Percentiles rank a stretch among this genome's conserved stretches.
Evolutionary conservation across 2,113 vertebrate species (phyloP).

Genomic region (Elaphurus davidianus): DNA sequence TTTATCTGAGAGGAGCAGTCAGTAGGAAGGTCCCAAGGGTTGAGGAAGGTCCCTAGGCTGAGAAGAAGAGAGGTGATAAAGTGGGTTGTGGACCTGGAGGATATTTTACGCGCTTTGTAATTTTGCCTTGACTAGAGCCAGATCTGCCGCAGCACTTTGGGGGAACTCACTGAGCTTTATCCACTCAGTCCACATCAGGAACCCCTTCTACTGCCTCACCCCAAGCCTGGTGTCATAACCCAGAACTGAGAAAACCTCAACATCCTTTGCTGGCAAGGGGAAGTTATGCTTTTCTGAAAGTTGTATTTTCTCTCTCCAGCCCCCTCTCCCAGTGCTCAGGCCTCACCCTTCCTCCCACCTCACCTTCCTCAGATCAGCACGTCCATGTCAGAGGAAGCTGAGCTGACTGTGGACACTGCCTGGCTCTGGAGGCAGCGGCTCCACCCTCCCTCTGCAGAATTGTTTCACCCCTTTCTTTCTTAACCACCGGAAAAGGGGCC

Average conservation of each 20-base stretch:
- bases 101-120: too few relatives aligned
- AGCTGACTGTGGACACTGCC: not conserved
- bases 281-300: not conserved
- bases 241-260: slow-evolving; percentile 35
- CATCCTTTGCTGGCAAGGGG: not conserved
- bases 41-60: not conserved
- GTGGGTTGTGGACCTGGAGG: too few relatives aligned
- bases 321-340: not conserved
- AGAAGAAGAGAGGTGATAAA: not conserved
- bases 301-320: not conserved
- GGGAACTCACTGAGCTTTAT: not conserved
- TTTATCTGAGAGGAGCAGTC: not conserved
- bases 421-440: not conserved
- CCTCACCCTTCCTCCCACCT: not conserved
- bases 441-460: not conserved
- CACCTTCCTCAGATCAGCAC: not conserved
- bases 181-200: not conserved
- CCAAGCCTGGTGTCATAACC: not conserved
- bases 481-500: slow-evolving; percentile 47
- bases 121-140: not conserved
- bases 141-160: not conserved
- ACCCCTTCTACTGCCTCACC: not conserved
- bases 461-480: not conserved
- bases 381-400: not conserved
- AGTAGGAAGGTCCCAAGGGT: not conserved